These are phyloP conservation scores for Drosophila leonis DNA, from an alignment of 2,888 invertebrate species.

Conservation along the genomic window DNA sequence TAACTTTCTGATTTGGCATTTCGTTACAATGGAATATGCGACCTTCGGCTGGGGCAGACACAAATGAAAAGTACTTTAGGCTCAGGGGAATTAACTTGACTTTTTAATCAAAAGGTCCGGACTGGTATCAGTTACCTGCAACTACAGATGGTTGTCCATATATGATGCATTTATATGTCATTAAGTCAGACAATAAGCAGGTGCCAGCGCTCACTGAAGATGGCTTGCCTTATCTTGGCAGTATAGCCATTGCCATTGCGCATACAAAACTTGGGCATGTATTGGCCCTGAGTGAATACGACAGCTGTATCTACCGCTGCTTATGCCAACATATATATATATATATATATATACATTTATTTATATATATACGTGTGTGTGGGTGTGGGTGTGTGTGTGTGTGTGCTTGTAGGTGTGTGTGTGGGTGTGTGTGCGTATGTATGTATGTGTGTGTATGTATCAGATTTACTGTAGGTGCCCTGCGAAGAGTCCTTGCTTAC, in stretches of 20 bases:
- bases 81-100: constrained; percentile 11
- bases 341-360: no score
- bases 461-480: no score
- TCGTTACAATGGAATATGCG: background rate
- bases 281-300: no score
- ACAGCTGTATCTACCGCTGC: constrained; percentile 23
- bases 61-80: constrained; percentile 19
- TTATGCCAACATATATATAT: constrained; percentile 17
- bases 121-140: constrained; percentile 9
- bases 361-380: no score
- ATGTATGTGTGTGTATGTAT: background rate
- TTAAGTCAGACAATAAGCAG: no score
- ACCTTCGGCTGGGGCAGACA: background rate
- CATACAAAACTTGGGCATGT: constrained; percentile 2
- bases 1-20: background rate
- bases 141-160: background rate
- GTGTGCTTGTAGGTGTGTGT: background rate
- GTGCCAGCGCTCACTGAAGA: no score
- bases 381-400: background rate
- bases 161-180: no score
- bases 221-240: no score
- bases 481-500: no score
- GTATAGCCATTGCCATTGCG: no score
- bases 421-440: background rate
- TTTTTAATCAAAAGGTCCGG: constrained; percentile 35